Evolutionary conservation across 2,113 vertebrate genomes (phyloP).

Genomic region (Origma solitaria): DNA sequence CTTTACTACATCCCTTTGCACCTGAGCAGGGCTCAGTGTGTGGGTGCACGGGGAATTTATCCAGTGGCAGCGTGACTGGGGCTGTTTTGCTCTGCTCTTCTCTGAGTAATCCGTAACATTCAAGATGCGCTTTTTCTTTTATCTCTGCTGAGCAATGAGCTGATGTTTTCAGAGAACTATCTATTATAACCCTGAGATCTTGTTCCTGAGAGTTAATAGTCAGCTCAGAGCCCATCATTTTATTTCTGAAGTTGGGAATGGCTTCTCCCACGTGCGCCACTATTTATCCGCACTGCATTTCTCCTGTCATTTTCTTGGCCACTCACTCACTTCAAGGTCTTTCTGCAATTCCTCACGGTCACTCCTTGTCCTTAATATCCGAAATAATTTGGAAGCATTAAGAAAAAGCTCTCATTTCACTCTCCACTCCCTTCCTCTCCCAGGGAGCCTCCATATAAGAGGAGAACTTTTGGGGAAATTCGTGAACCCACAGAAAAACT

Average conservation of each 20-base stretch:
- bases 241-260: not conserved
- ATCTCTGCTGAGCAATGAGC: slow-evolving; percentile 39
- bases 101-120: slow-evolving; percentile 45
- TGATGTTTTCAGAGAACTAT: slow-evolving; percentile 1
- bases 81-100: not conserved
- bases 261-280: not conserved
- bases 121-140: not conserved
- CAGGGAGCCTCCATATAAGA: not conserved
- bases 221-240: slow-evolving; percentile 35
- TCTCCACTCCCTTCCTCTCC: not conserved
- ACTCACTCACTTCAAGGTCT: not conserved
- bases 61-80: not conserved
- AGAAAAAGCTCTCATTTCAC: not conserved
- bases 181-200: slow-evolving; percentile 11
- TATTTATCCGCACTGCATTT: slow-evolving; percentile 1
- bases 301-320: slow-evolving; percentile 30
- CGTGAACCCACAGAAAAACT: accelerated
- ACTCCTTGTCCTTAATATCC: not conserved
- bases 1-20: not conserved
- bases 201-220: slow-evolving; percentile 22
- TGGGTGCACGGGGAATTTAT: not conserved
- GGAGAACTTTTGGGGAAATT: not conserved
- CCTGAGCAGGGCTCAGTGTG: accelerated
- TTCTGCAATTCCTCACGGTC: not conserved
- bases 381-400: not conserved